Conservation (phyloP, 2,113 vertebrate species). For the Cyprinodon brontotheroides region DNA sequence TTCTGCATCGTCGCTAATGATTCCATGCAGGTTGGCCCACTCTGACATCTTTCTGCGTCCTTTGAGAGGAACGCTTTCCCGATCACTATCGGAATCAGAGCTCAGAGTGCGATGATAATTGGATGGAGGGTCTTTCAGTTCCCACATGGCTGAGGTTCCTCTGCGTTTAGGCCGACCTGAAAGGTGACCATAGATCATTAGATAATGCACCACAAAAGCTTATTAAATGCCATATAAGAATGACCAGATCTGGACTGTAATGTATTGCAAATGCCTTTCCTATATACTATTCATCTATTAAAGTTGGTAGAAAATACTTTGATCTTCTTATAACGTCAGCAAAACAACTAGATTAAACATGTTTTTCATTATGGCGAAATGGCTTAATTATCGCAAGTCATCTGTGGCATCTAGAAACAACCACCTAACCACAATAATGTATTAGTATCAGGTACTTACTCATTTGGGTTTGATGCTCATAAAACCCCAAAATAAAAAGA, state of each 20-base stretch:
- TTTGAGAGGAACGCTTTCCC: slow-evolving; percentile 21
- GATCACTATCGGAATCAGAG: slow-evolving; percentile 72
- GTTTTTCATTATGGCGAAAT: background rate
- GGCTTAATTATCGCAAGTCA: background rate
- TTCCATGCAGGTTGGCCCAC: slow-evolving; percentile 80
- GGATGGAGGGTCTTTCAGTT: slow-evolving; percentile 8
- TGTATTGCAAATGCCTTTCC: too few relatives aligned
- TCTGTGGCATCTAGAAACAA: background rate
- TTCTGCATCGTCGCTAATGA: slow-evolving; percentile 87
- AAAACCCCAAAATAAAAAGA: background rate
- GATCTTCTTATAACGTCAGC: background rate
- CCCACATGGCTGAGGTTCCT: slow-evolving; percentile 25
- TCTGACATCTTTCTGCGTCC: slow-evolving; percentile 45
- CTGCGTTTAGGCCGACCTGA: slow-evolving; percentile 77
- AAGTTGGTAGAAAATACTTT: background rate
- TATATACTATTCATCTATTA: background rate
- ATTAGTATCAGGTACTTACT: background rate
- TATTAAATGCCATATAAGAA: background rate
- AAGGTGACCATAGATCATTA: background rate
- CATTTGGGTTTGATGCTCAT: background rate
- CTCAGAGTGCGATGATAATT: slow-evolving; percentile 53
- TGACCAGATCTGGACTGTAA: background rate
- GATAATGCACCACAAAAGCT: background rate
- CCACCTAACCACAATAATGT: background rate
- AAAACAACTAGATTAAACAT: background rate